Conservation (phyloP, 2,113 vertebrate genomes). For the Orycteropus afer region DNA sequence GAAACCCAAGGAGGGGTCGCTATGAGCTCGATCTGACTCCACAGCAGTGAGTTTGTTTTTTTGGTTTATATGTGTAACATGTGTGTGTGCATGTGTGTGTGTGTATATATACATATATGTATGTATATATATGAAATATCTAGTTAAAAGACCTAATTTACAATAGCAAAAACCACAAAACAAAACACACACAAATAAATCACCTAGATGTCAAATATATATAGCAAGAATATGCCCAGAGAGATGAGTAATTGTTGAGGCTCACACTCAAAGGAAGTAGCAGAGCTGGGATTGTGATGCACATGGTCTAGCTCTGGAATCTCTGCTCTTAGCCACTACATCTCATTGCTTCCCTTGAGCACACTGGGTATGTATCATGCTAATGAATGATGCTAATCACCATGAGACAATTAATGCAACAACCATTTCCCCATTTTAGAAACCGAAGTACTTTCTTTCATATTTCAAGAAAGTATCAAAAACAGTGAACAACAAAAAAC, state of each 20-base stretch:
- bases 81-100: no score
- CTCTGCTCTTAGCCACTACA: accelerated
- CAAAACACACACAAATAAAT: background rate
- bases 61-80: no score
- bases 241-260: background rate
- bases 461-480: background rate
- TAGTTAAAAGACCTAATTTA: background rate
- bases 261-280: no score
- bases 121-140: background rate
- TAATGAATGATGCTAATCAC: background rate
- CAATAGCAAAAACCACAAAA: background rate
- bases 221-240: background rate
- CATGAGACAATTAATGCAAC: background rate
- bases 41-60: no score
- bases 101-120: no score
- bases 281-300: background rate
- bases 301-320: background rate
- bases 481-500: background rate
- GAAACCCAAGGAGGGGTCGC: no score
- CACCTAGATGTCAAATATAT: background rate
- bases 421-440: background rate
- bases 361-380: accelerated
- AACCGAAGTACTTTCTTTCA: background rate
- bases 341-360: accelerated
- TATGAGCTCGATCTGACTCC: no score